These are phyloP conservation scores for Gasteruption jaculator DNA, from an alignment of 2,888 invertebrate species.

Conservation along the genomic window DNA sequence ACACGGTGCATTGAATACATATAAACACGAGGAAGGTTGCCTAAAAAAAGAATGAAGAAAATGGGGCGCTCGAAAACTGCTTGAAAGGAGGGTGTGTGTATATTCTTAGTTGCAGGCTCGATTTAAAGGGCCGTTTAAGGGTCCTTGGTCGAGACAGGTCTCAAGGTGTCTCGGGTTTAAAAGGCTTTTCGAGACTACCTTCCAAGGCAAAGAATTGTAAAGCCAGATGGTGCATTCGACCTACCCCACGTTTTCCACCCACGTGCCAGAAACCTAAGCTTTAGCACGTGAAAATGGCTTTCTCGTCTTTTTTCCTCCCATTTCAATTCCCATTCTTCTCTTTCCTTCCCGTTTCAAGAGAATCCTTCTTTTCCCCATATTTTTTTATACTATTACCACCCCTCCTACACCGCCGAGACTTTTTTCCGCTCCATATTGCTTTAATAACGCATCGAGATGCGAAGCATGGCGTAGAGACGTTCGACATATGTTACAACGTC, in stretches of 20 bases:
- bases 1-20: no score
- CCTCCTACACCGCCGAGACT: slow-evolving; percentile 15
- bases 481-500: slow-evolving; percentile 43
- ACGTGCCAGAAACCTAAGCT: slow-evolving; percentile 26
- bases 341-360: slow-evolving; percentile 7
- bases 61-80: no score
- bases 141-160: slow-evolving; percentile 44
- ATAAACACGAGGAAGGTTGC: no score
- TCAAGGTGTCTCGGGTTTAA: slow-evolving; percentile 46
- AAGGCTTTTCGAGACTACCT: slow-evolving; percentile 27
- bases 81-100: slow-evolving; percentile 3
- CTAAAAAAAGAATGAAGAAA: no score
- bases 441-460: slow-evolving; percentile 44
- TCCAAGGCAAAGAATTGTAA: no score
- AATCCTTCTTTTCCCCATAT: slow-evolving; percentile 7
- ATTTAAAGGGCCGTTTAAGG: slow-evolving; percentile 40
- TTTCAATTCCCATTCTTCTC: slow-evolving; percentile 5
- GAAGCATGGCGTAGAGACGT: slow-evolving; percentile 30
- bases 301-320: slow-evolving; percentile 15
- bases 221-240: slow-evolving; percentile 41
- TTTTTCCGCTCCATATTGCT: slow-evolving; percentile 9
- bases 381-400: slow-evolving; percentile 9
- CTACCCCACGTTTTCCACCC: slow-evolving; percentile 29
- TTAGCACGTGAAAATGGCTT: slow-evolving; percentile 26
- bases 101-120: slow-evolving; percentile 21